Evolutionary conservation across 64 coral and sea anemone species (phyloP), one percentile per base, ranked within the genome.

Genomic region (Exaiptasia diaphana): DNA sequence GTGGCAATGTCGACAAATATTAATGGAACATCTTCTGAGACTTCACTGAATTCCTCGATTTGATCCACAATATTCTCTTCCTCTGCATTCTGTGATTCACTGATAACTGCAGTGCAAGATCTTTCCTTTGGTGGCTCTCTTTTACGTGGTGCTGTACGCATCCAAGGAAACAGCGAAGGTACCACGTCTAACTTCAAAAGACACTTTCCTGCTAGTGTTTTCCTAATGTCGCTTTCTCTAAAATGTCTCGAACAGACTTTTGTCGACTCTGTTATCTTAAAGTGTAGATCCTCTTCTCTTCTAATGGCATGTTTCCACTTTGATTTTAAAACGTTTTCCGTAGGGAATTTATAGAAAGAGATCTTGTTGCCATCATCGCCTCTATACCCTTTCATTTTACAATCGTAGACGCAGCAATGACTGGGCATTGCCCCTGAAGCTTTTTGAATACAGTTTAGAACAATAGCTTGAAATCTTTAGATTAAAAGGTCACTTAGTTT

Each of bases 121-220:
- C 75, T 88, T 28, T 26, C 63, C 41, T 60, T 74, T 17, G 63
- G 89, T 50, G 26, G 26, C 30, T 91, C 85, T 83, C 89, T 46
- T 63, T 91, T 91, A 45, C 65, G 73, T 61, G 89, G 80, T 27
- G 73, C 83, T 39, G 79, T 67, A 28, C 79, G 61, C 81, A 76
- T 75, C 79, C 78, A 83, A 4, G 56, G 32, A 83, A 90, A 90
- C 54, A 83, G 46, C 31, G 79, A 90, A 65, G 79, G 87, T 36
- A 90, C 79, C 22, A 50, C 69, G 82, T 30, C 78, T 14, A 2
- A 15, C 26, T 68, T 68, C 20, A 67, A 23, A 18, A 35, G 1
- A 82, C 20, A 38, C 56, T 80, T 80, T 80, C 36, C 55, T 6
- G 15, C 71, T 6, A 76, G 83, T 32, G 83, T 68, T 18, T 62